Evolutionary conservation across 2,797 vertebrate species (phyloP).

Genomic region (Cygnus olor): DNA sequence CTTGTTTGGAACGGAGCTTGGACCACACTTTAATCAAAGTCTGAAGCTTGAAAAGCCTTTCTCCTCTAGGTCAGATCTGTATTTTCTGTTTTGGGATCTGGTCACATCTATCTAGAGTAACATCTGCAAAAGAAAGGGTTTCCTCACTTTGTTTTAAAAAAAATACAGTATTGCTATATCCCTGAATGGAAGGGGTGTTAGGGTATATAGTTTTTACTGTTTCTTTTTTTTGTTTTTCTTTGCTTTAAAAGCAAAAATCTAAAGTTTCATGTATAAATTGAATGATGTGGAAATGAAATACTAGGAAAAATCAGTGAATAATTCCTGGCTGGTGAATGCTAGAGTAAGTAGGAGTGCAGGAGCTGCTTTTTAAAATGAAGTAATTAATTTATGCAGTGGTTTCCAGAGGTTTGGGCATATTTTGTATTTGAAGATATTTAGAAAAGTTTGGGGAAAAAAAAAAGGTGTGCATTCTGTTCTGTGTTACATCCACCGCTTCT

Average conservation of each 20-base stretch:
- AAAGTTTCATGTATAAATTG: background rate
- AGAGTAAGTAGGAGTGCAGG: background rate
- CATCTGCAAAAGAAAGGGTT: background rate
- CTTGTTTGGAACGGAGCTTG: background rate
- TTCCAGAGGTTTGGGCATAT: background rate
- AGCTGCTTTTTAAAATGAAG: background rate
- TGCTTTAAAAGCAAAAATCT: background rate
- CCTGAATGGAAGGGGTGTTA: background rate
- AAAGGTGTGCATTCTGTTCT: background rate
- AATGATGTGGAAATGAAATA: background rate
- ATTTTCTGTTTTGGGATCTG: background rate
- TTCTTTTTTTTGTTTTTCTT: background rate
- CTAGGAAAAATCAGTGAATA: background rate
- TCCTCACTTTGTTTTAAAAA: background rate
- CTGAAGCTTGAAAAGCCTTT: background rate
- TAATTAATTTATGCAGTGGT: background rate
- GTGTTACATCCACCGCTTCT: background rate
- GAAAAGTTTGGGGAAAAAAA: background rate
- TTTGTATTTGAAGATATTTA: background rate
- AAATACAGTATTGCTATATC: background rate
- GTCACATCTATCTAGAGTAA: background rate
- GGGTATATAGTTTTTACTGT: background rate
- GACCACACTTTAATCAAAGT: conserved; percentile 8
- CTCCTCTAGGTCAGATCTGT: background rate
- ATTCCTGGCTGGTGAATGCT: background rate